Evolutionary conservation across 2,113 vertebrate species (phyloP).

Genomic region (Sakesphorus luctuosus): DNA sequence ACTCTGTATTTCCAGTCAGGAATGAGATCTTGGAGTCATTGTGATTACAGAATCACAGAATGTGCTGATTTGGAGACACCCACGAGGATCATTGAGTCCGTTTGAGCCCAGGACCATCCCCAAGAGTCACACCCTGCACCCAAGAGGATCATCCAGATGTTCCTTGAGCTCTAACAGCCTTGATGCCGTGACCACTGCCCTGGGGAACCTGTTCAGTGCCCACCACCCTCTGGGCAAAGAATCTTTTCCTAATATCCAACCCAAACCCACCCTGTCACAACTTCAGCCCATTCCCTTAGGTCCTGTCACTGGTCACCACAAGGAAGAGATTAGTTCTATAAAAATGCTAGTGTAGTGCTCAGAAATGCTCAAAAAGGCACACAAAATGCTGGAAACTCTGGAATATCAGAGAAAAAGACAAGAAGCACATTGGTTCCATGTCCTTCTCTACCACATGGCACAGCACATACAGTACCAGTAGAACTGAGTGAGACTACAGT

Average conservation of each 20-base stretch:
- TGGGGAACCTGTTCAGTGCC: background rate
- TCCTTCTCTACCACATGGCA: background rate
- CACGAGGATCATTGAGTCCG: background rate
- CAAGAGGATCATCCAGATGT: background rate
- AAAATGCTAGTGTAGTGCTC: background rate
- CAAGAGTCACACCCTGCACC: background rate
- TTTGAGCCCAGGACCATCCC: background rate
- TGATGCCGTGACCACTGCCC: background rate
- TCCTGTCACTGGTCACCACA: background rate
- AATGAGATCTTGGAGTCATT: background rate
- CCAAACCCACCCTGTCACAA: background rate
- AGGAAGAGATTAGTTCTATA: background rate
- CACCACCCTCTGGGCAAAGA: background rate
- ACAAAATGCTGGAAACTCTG: background rate
- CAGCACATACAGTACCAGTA: background rate
- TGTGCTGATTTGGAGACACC: background rate
- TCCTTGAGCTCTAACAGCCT: background rate
- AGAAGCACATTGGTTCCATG: rapidly evolving
- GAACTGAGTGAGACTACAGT: rapidly evolving
- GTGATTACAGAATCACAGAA: background rate
- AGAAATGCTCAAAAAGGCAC: background rate
- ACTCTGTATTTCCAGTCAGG: background rate
- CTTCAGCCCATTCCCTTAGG: background rate
- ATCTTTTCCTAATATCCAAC: background rate
- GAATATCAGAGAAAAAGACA: background rate